Base-by-base conservation (phyloP, 2,797 vertebrate species). In the Anguilla obscura region DNA sequence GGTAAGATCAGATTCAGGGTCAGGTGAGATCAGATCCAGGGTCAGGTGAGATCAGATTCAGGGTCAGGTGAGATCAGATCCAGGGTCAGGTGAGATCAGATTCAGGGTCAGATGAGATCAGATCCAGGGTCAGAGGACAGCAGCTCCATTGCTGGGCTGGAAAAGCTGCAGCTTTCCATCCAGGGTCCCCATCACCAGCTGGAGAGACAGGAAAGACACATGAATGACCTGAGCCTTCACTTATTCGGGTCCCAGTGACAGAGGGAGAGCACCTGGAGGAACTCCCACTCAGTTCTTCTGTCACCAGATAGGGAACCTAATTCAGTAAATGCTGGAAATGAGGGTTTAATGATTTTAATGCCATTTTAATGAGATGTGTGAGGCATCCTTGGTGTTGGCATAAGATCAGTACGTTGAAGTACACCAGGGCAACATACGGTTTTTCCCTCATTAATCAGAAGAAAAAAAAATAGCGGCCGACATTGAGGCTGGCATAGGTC, bases 111-210 rank as follows among this genome's bases (percentile, higher is more conserved):
- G 69, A 16, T 90, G 85, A 91, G 92, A 90, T 90, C 88, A 90
- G 82, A 87, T 52, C 27, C 54, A 90, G 92, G 92, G 45, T 80
- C 76, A 80, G 40, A 18, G 1, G 21, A 48, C 21, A 86, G 66
- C n/a, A 79, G 91, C 89, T 85, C 92, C 92, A 27, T 92, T 90
- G 85, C 89, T 91, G 84, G 95, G 90, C 69, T 92, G 89, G 92
- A 97, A 98, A 92, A 97, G 93, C 84, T 90, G 95, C 69, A 98
- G 96, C 88, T 94, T 97, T 89, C 98, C 98, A 86, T 97, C 97
- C 94, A 97, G 90, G 87, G 97, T 97, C 90, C 97, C 97, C 84
- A 97, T 97, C 93, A 95, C 90, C 86, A 98, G 96, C 98, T 98
- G 94, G 9, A 91, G 89, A 74, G 86, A 87, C 16, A 85, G 60